Conservation (phyloP, 2,797 vertebrate genomes). For the Cyclopterus lumpus region DNA sequence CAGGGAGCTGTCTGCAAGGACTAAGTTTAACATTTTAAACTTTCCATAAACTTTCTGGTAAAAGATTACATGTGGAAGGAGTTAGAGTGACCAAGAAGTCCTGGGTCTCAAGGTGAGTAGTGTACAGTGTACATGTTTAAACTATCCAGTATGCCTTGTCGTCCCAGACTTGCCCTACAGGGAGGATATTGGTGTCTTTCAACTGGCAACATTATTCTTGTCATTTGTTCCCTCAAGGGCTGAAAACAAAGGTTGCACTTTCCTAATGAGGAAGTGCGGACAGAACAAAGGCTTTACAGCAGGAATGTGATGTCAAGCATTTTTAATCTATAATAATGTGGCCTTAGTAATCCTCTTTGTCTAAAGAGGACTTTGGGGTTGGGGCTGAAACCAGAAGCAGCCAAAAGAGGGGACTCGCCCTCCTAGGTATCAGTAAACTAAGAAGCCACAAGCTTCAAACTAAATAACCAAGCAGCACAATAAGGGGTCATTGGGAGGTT, state of each 20-base stretch:
- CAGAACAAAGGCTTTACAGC: conserved; percentile 61
- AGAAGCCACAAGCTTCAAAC: conserved; percentile 31
- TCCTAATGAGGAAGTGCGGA: conserved; percentile 67
- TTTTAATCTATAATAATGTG: conserved; percentile 49
- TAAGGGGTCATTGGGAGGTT: conserved; percentile 30
- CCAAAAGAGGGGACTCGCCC: conserved; percentile 36
- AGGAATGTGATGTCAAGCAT: conserved; percentile 48
- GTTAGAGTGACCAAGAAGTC: conserved; percentile 43
- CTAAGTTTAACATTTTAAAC: conserved; percentile 43
- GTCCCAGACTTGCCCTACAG: conserved; percentile 40
- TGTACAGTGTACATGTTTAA: conserved; percentile 14
- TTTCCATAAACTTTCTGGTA: conserved; percentile 60
- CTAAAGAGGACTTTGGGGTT: conserved; percentile 44
- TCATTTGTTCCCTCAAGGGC: conserved; percentile 32
- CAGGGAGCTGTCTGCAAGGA: conserved; percentile 60
- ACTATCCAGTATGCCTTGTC: not conserved
- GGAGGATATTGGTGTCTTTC: conserved; percentile 49
- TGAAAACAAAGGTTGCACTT: conserved; percentile 34
- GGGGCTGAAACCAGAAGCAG: conserved; percentile 27
- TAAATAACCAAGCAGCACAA: conserved; percentile 35
- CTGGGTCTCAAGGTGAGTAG: not conserved
- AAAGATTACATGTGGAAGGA: conserved; percentile 62
- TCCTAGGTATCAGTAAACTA: conserved; percentile 36
- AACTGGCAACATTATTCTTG: conserved; percentile 34
- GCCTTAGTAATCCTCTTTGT: conserved; percentile 44